Conservation (phyloP, 2,113 vertebrate species). For the Seriola dumerili region DNA sequence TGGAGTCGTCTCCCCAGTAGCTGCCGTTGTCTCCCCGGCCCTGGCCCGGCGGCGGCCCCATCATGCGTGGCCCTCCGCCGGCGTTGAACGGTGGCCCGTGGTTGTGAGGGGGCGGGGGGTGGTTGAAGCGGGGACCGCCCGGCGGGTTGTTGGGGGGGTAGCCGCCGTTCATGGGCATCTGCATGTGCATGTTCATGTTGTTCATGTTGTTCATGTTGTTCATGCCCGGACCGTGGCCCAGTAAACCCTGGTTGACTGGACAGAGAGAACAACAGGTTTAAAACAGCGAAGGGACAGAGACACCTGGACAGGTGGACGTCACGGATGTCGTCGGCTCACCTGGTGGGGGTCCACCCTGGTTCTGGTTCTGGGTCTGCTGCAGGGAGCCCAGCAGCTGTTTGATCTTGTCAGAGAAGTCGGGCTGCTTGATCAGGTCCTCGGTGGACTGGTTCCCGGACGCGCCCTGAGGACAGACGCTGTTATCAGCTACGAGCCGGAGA, state of each 20-base stretch:
- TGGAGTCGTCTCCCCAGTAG: constrained; percentile 92
- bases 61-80: constrained; percentile 87
- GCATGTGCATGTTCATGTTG: constrained; percentile 83
- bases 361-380: constrained; percentile 82
- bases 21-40: constrained; percentile 84
- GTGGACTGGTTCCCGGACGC: constrained; percentile 90
- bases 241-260: constrained; percentile 85
- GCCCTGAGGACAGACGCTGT: constrained; percentile 69
- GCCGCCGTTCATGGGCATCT: constrained; percentile 90
- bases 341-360: constrained; percentile 77
- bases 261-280: neutral
- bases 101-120: constrained; percentile 86
- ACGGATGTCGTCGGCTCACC: constrained; percentile 50
- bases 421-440: constrained; percentile 93
- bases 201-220: constrained; percentile 82
- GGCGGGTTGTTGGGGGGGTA: constrained; percentile 88
- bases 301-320: neutral
- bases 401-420: constrained; percentile 93
- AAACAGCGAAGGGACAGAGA: neutral
- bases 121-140: constrained; percentile 87
- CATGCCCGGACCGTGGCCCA: constrained; percentile 88
- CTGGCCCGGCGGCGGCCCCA: constrained; percentile 90
- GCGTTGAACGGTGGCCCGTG: constrained; percentile 85
- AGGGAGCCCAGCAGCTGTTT: constrained; percentile 92
- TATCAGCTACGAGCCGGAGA: too few relatives aligned